Percentiles rank a stretch among this genome's conserved stretches.
These are phyloP conservation scores for Athene noctua DNA, from an alignment of 2,113 vertebrate genomes.

Conservation along the genomic window DNA sequence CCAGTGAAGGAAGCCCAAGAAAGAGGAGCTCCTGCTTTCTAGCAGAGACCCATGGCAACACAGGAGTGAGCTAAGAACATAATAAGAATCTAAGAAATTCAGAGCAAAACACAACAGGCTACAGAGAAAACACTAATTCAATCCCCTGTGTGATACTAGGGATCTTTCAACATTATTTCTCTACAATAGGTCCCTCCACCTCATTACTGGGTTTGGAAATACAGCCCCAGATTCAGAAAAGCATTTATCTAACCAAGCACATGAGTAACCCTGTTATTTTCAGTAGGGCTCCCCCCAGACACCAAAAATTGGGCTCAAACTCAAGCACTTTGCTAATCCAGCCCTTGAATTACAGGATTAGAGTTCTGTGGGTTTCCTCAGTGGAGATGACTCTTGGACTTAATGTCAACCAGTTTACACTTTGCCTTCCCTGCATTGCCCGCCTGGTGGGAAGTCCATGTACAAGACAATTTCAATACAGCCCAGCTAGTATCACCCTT, in stretches of 20 bases:
- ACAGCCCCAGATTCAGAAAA: background rate
- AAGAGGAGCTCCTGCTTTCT: background rate
- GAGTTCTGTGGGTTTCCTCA: background rate
- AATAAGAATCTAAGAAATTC: background rate
- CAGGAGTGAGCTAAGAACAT: background rate
- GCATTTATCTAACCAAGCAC: background rate
- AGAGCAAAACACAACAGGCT: background rate
- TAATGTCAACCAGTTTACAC: background rate
- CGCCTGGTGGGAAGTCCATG: conserved; percentile 34
- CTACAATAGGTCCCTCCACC: background rate
- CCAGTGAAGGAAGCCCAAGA: background rate
- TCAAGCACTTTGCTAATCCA: background rate
- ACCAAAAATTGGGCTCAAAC: background rate
- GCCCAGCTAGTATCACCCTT: conserved; percentile 39
- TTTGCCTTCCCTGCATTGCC: background rate
- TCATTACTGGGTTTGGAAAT: background rate
- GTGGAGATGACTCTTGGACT: background rate
- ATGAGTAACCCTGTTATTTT: background rate
- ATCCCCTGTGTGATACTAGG: background rate
- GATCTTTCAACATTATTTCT: background rate
- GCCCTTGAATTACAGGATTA: background rate
- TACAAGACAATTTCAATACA: conserved; percentile 8
- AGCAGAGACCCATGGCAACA: background rate
- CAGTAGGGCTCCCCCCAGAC: background rate
- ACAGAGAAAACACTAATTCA: background rate